phyloP scores from a whole-genome alignment of 2,888 invertebrate genomes.

The Kuschelorhynchus macadamiae region DNA sequence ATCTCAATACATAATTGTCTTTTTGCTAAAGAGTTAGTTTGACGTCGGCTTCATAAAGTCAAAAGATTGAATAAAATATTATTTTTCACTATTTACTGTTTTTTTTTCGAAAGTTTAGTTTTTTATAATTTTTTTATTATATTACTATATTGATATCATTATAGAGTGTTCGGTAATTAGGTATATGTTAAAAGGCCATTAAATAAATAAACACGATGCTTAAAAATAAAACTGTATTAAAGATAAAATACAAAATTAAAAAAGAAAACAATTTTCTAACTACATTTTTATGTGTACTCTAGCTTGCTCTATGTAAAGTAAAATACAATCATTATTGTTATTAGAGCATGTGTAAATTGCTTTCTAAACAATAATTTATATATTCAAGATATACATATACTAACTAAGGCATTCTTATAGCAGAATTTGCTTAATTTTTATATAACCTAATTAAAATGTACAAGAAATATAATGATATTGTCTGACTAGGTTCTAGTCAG shows the following conservation, averaged over 20 bases:
- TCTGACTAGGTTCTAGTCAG: conserved; percentile 68
- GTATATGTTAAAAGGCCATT: no score
- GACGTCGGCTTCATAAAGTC: no score
- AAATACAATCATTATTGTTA: conserved; percentile 64
- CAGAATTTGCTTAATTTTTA: conserved; percentile 31
- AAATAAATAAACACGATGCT: conserved; percentile 11
- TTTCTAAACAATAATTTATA: conserved; percentile 37
- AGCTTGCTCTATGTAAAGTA: conserved; percentile 63
- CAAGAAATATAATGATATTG: conserved; percentile 40
- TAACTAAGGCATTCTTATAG: conserved; percentile 44
- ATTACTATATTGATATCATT: no score
- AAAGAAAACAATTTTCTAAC: conserved; percentile 63
- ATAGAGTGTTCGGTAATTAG: no score
- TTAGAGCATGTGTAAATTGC: conserved; percentile 54
- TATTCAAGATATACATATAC: conserved; percentile 36
- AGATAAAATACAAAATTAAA: conserved; percentile 67
- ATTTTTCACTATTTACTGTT: no score
- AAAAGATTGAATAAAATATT: no score
- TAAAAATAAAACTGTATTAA: conserved; percentile 68
- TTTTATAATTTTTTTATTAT: no score
- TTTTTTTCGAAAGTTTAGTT: no score
- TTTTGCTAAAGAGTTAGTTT: no score
- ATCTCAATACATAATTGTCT: no score
- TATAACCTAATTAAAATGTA: conserved; percentile 42
- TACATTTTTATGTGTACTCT: conserved; percentile 63